Evolutionary conservation across 2,888 invertebrate genomes (phyloP).

Genomic region (Eurois occulta): DNA sequence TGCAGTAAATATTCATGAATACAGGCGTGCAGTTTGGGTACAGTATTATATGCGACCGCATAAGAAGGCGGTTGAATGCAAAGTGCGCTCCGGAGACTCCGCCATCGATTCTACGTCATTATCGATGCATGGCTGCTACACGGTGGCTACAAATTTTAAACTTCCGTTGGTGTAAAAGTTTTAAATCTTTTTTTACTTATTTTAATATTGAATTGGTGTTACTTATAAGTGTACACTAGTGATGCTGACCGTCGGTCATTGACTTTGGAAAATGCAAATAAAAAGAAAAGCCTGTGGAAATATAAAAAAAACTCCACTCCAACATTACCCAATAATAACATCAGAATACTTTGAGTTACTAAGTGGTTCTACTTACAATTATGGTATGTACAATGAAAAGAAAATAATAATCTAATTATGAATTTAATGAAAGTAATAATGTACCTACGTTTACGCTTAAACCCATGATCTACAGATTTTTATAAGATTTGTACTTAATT

Average conservation of each 20-base stretch:
- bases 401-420: neutral
- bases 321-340: neutral
- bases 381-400: neutral
- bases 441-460: neutral
- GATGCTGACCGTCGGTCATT: too few species aligned
- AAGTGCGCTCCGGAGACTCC: constrained; percentile 70
- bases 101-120: constrained; percentile 70
- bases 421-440: neutral
- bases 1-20: constrained; percentile 78
- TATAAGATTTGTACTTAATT: neutral
- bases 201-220: neutral
- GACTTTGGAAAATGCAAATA: neutral
- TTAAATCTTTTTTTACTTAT: neutral
- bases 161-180: constrained; percentile 22
- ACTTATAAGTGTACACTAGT: neutral
- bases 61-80: constrained; percentile 76
- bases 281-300: neutral
- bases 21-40: constrained; percentile 68
- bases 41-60: constrained; percentile 72
- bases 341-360: neutral
- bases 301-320: too few species aligned
- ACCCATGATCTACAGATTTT: neutral
- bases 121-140: constrained; percentile 67
- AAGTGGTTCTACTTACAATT: neutral
- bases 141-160: constrained; percentile 41